Conservation (phyloP, 2,113 vertebrate genomes). For the Hydropotes inermis region DNA sequence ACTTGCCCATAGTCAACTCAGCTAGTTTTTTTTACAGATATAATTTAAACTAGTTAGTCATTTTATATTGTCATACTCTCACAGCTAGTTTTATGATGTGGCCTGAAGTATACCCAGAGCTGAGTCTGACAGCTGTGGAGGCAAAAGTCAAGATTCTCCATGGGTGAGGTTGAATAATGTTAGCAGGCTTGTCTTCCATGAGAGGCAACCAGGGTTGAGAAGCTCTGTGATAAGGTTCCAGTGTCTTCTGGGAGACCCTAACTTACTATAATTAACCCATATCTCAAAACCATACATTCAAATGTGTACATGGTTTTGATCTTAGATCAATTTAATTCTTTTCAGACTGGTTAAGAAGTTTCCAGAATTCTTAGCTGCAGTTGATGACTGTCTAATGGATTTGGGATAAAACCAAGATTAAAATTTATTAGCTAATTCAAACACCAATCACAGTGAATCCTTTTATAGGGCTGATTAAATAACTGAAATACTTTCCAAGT, state of each 20-base stretch:
- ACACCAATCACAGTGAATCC: constrained; percentile 46
- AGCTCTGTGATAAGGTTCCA: background rate
- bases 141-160: background rate
- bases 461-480: constrained; percentile 61
- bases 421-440: constrained; percentile 59
- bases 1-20: background rate
- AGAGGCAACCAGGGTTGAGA: background rate
- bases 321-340: background rate
- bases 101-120: background rate
- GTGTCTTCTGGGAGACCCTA: background rate
- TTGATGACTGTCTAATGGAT: constrained; percentile 48
- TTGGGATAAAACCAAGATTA: constrained; percentile 59
- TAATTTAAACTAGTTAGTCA: background rate
- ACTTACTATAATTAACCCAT: background rate
- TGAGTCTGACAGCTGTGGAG: background rate
- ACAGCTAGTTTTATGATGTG: background rate
- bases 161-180: background rate
- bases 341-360: constrained; percentile 12
- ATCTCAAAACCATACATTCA: background rate
- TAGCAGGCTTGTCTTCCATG: background rate
- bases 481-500: constrained; percentile 60
- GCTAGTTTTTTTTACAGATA: background rate
- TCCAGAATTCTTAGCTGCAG: background rate
- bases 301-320: background rate
- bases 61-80: background rate